These are phyloP conservation scores for Pseudobourletiella spinata DNA, from an alignment of 1,140 invertebrate species.

Conservation along the genomic window DNA sequence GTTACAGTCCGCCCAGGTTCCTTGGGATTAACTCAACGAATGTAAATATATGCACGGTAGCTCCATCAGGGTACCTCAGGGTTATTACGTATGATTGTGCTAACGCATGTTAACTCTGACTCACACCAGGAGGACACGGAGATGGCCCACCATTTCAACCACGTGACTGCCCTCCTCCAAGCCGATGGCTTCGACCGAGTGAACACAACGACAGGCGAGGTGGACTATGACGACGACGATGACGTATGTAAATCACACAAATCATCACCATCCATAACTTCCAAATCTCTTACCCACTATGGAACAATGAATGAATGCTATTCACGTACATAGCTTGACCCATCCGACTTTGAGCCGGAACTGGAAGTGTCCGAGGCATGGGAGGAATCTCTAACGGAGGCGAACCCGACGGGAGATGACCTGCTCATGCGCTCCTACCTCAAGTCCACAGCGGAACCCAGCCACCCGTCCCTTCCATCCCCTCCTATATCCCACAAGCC, in stretches of 20 bases:
- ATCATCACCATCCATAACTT: too few relatives aligned
- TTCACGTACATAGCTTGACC: slow-evolving; percentile 14
- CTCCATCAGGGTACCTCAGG: too few relatives aligned
- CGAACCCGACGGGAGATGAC: slow-evolving; percentile 25
- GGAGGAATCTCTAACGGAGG: slow-evolving; percentile 8
- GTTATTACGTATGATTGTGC: too few relatives aligned
- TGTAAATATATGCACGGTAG: too few relatives aligned
- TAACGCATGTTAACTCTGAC: too few relatives aligned
- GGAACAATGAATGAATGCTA: background rate
- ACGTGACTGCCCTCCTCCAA: slow-evolving; percentile 17
- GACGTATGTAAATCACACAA: slow-evolving; percentile 5
- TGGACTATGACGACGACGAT: slow-evolving; percentile 34
- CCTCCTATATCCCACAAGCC: background rate
- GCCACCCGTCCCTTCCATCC: background rate
- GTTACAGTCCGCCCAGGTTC: too few relatives aligned
- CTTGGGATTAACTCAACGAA: too few relatives aligned
- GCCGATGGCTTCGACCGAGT: slow-evolving; percentile 11
- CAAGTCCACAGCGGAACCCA: background rate
- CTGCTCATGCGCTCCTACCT: slow-evolving; percentile 26
- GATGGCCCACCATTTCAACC: slow-evolving; percentile 20
- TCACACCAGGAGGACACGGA: slow-evolving; percentile 15
- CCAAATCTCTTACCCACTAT: too few relatives aligned
- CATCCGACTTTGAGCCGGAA: slow-evolving; percentile 30
- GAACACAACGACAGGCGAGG: slow-evolving; percentile 16
- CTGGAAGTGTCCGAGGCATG: slow-evolving; percentile 29